Percentiles rank a stretch among this genome's conserved stretches.
phyloP scores from a whole-genome alignment of 2,888 invertebrate species.

The Zhuqinia jingwanae region DNA sequence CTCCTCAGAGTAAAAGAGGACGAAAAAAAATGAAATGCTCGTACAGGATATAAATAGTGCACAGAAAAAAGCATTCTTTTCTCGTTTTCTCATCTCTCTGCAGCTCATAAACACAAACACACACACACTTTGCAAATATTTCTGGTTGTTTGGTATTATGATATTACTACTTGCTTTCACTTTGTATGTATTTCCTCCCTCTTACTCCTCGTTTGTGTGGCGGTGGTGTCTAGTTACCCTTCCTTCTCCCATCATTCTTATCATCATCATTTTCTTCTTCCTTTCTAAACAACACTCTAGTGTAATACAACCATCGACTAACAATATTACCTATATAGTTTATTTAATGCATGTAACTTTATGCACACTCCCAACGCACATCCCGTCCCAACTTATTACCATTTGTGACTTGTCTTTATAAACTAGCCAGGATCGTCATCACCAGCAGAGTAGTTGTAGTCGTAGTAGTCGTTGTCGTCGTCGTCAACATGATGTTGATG shows the following conservation, averaged over 20 bases:
- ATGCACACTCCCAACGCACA: too few species aligned
- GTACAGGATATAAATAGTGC: conserved; percentile 48
- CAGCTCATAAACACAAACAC: not conserved
- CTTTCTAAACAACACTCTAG: conserved; percentile 15
- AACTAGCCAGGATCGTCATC: conserved; percentile 3
- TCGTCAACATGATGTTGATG: conserved; percentile 30
- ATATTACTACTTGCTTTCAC: not conserved
- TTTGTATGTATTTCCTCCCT: conserved; percentile 33
- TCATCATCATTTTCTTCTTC: not conserved
- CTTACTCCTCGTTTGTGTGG: not conserved
- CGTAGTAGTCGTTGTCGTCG: too few species aligned
- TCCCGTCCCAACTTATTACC: too few species aligned
- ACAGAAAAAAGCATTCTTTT: conserved; percentile 28
- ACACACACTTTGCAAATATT: conserved; percentile 29
- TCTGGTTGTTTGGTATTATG: too few species aligned
- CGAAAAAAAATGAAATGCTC: conserved; percentile 41
- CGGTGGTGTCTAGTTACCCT: conserved; percentile 23
- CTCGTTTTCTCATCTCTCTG: not conserved
- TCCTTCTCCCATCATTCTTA: not conserved
- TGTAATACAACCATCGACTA: not conserved
- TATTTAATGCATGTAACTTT: too few species aligned
- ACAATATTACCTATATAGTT: not conserved
- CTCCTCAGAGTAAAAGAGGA: conserved; percentile 46
- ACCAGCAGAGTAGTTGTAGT: too few species aligned
- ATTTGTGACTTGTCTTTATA: not conserved